Evolutionary conservation across 2,888 invertebrate genomes (phyloP).

Genomic region (Drosophila seclusa): DNA sequence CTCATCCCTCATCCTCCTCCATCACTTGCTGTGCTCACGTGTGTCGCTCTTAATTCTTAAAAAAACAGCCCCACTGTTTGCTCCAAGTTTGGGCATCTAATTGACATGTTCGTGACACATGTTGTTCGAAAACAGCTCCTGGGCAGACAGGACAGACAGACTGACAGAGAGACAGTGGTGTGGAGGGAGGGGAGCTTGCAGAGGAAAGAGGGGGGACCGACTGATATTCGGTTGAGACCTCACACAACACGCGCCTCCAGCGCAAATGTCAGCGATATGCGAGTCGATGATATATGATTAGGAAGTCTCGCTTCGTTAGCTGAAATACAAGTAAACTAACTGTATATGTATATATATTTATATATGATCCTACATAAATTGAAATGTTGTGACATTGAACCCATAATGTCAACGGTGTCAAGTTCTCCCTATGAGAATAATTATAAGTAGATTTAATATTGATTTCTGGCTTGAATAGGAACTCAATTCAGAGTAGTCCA

Average conservation of each 20-base stretch:
- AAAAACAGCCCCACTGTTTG: constrained; percentile 38
- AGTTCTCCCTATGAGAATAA: no score
- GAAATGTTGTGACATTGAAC: neutral
- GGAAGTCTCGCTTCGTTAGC: constrained; percentile 75
- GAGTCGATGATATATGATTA: constrained; percentile 78
- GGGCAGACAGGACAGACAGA: constrained; percentile 26
- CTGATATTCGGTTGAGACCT: constrained; percentile 53
- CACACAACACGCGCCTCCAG: constrained; percentile 67
- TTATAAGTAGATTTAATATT: neutral
- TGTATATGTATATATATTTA: neutral
- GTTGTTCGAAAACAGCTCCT: constrained; percentile 60
- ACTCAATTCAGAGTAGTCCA: neutral
- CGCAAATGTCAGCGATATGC: constrained; percentile 75
- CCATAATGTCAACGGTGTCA: neutral
- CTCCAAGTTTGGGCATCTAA: constrained; percentile 66
- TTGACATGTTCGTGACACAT: constrained; percentile 81
- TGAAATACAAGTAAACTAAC: constrained; percentile 7
- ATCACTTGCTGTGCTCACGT: constrained; percentile 57
- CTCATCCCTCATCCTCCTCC: neutral
- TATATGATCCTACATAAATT: neutral
- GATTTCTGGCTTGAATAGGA: neutral
- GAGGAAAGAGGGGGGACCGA: neutral
- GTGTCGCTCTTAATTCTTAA: constrained; percentile 34
- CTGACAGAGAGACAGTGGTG: neutral
- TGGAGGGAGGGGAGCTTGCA: neutral